phyloP scores from a whole-genome alignment of 2,797 vertebrate genomes.

The Enteromius unitaeniatus region DNA sequence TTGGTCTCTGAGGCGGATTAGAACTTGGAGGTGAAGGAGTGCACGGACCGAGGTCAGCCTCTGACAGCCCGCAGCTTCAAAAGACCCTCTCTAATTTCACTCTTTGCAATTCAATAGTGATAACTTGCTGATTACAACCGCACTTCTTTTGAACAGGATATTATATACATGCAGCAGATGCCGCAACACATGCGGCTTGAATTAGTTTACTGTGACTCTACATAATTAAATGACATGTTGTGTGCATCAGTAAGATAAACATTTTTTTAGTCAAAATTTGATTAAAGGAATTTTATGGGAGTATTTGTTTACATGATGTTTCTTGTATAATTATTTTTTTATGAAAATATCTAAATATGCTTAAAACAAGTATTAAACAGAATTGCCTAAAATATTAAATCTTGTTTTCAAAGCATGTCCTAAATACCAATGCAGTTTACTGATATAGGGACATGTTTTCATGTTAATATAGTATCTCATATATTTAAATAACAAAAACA shows the following conservation, averaged over 20 bases:
- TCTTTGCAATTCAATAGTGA: slow-evolving; percentile 56
- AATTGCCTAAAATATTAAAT: not conserved
- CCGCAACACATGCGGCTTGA: not conserved
- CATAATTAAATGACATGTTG: slow-evolving; percentile 6
- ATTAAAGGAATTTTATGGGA: not conserved
- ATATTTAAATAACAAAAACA: not conserved
- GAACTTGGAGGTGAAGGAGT: slow-evolving; percentile 55
- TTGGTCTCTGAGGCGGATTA: slow-evolving; percentile 55
- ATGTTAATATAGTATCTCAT: not conserved
- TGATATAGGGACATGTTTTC: not conserved
- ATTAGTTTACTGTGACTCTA: slow-evolving; percentile 15
- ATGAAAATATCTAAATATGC: not conserved
- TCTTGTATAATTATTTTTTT: not conserved
- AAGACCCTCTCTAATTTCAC: slow-evolving; percentile 56
- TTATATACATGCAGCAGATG: slow-evolving; percentile 33
- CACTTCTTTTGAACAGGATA: slow-evolving; percentile 21
- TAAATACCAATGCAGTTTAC: not conserved
- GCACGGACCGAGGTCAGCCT: slow-evolving; percentile 54
- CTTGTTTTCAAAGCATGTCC: not conserved
- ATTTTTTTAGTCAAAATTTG: not conserved
- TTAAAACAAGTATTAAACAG: not conserved
- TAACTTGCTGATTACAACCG: slow-evolving; percentile 42
- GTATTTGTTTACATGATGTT: not conserved
- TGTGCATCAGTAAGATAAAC: not conserved
- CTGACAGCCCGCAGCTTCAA: slow-evolving; percentile 54